Base-by-base conservation (phyloP, 92 coral and sea anemone species). In the Epizoanthus fatuus region DNA sequence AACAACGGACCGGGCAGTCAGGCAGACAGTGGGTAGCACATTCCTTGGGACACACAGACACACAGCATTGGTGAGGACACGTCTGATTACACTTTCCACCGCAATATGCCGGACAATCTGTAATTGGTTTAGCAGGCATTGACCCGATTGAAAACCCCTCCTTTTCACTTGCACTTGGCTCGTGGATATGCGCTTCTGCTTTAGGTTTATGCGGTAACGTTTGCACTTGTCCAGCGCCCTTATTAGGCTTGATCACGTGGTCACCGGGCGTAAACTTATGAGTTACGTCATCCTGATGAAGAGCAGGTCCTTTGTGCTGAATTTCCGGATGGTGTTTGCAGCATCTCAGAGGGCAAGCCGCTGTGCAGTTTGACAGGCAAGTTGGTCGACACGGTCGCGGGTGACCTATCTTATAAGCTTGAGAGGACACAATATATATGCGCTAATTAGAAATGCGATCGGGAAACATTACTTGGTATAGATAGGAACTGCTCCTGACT, bases 401-500 rank as follows among this genome's bases (percentile, higher is more conserved):
- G 85, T 84, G 94, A 9, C 87, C 78, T 87, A 95, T 92, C 85
- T 85, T 93, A 73, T 92, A 95, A 4, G 98, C 98, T 95, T 66
- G 42, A 44, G 2, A 58, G 35, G 63, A 77, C 1, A 4, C 16
- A 13, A 44, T 10, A 7, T 35, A 7, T 66, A 14, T 12, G n/a
- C 9, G 13, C 11, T 67, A 35, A 15, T 16, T 32, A 37, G 38
- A 66, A 32, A n/a, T 69, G 53, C 53, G 53, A 49, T 49, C 53
- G 3, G 53, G 53, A 49, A 8, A 10, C 14, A 49, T 8, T 49
- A 2, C 11, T 10, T 49, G 14, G 9, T 49, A 49, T 49, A 49
- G 13, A 8, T 12, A 49, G 13, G 53, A 49, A 5, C 49, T 44
- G 35, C 35, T 29, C 35, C 2, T 29, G 35, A 29, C 35, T 29